Evolutionary conservation across 2,797 vertebrate species (phyloP), one percentile per base, ranked within the genome.

Genomic region (Phoebastria nigripes): DNA sequence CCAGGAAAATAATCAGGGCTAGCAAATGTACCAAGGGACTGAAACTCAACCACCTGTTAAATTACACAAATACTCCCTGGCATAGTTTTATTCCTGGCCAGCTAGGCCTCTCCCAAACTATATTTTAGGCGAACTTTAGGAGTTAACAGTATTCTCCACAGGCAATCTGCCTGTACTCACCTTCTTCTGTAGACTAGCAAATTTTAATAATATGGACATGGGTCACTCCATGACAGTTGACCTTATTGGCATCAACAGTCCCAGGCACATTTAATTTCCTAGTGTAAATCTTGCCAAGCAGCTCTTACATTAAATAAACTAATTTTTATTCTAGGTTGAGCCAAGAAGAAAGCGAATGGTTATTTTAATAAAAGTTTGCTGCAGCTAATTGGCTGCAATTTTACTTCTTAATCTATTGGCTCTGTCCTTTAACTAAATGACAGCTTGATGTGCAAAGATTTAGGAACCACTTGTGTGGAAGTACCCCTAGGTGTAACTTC

Each of bases 211-310:
- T 47, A 79, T 19, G 65, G 35, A 33, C 44, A 49, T 22, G 28
- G 88, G 46, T 88, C 51, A 70, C 9, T 56, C n/a, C 16, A 39
- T 65, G 77, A 74, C 44, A 86, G 62, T 29, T 86, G 69, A 62
- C 65, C 56, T 94, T 49, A 74, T 10, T 86, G 88, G 88, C 77
- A 71, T 69, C 72, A 74, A 54, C 46, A 89, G 58, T 83, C 41
- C 20, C 54, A 88, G 26, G 72, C 85, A 94, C 80, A 96, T 94
- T 90, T 95, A 88, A 95, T 96, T 96, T 94, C 33, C 82, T 51
- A 72, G 26, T 37, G 46, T 11, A 94, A 88, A 76, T 81, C 61
- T 79, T 74, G 89, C 90, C 91, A 94, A 86, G 51, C 3, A 76
- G 51, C 22, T 92, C 61, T 92, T 86, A 79, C 13, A 54, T 91